Base-by-base conservation (phyloP, 2,888 invertebrate genomes). In the Rapana venosa region DNA sequence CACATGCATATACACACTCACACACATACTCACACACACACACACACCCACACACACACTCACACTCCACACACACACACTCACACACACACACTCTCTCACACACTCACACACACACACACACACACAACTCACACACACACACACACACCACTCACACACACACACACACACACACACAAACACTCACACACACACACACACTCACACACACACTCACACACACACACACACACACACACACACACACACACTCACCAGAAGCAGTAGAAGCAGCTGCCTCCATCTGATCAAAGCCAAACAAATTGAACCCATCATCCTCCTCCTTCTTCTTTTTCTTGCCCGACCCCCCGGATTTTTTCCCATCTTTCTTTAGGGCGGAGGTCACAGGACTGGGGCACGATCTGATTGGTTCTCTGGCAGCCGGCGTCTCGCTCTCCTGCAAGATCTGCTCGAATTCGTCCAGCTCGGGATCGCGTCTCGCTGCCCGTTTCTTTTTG, bases 241-340 rank as follows among this genome's bases (percentile, higher is more conserved):
- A 81, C 36, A 81, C 36, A 36, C 35, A 81, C 35, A 36, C 22
- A 81, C 15, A 84, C 56, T 84, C n/a, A n/a, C 47, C 0, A 5
- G 85, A 83, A 56, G 56, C 79, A 11, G 77, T 88, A 22, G 83
- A 84, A 58, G 85, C 87, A 0, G 90, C 91, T 20, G 77, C 81
- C 70, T 90, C 90, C 88, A 92, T 56, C 26, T 81, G 77, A 61
- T 84, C 90, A 89, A 92, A 91, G 26, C 91, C 91, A n/a, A 84
- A 88, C 61, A 91, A 81, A 66, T 89, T 89, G 36, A 91, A 89
- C 20, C 66, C 90, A 70, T 90, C 92, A 20, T 90, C 91, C 70
- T 86, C 90, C 26, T 87, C 91, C 5, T 81, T 90, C 22, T 88
- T 87, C 22, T 22, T 15, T 26, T 77, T 87, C 84, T 58, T 58